phyloP scores from a whole-genome alignment of 2,113 vertebrate genomes.

The Dicaeum eximium region DNA sequence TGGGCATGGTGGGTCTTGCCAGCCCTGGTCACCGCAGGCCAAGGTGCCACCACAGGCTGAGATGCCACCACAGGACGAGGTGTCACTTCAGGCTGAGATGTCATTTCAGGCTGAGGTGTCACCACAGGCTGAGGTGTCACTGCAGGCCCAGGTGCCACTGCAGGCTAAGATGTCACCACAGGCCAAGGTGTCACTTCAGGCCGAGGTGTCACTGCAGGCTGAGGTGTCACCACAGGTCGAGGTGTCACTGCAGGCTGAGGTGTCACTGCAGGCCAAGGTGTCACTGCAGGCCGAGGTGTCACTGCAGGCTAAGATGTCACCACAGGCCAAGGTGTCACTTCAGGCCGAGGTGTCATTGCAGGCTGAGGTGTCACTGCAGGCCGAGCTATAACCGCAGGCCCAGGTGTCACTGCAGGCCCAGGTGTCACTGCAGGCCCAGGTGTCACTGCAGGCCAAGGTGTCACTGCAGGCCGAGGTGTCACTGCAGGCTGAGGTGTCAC shows the following conservation, averaged over 20 bases:
- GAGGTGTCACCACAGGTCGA: rapidly evolving
- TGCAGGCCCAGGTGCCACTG: rapidly evolving
- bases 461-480: rapidly evolving
- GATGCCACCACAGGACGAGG: neutral
- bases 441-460: rapidly evolving
- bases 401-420: rapidly evolving
- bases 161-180: rapidly evolving
- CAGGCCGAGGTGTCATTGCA: rapidly evolving
- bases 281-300: neutral
- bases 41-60: rapidly evolving
- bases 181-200: rapidly evolving
- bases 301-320: neutral
- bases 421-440: neutral
- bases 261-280: rapidly evolving
- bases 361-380: rapidly evolving
- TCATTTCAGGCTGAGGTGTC: rapidly evolving
- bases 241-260: rapidly evolving
- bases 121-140: no score
- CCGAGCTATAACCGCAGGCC: no score
- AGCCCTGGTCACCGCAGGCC: rapidly evolving
- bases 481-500: rapidly evolving
- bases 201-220: rapidly evolving
- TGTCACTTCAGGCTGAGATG: rapidly evolving
- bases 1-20: rapidly evolving
- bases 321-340: rapidly evolving